phyloP scores from a whole-genome alignment of 2,113 vertebrate genomes.

The Rhabdomys dilectus region DNA sequence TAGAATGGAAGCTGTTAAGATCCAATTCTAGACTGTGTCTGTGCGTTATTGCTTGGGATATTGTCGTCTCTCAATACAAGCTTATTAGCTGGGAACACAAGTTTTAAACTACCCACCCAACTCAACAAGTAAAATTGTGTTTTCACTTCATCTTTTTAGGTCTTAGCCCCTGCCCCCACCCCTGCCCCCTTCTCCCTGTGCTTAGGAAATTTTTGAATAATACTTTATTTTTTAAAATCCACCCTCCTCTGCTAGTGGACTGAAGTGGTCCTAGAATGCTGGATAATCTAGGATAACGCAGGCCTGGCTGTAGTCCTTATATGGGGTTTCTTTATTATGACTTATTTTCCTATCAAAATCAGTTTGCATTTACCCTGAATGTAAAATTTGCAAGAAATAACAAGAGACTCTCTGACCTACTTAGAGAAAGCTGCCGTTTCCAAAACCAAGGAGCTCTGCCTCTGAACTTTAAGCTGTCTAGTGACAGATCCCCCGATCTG shows the following conservation, averaged over 20 bases:
- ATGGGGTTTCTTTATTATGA: neutral
- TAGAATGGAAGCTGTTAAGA: neutral
- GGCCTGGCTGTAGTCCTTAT: neutral
- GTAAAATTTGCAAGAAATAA: constrained; percentile 9
- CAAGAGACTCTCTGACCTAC: constrained; percentile 63
- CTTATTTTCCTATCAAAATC: neutral
- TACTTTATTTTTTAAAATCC: neutral
- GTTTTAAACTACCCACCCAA: neutral
- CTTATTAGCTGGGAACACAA: neutral
- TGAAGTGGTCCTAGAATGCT: neutral
- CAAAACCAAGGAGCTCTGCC: neutral
- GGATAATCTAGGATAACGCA: neutral
- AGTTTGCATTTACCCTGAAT: neutral
- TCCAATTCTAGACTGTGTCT: neutral
- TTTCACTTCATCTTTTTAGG: neutral
- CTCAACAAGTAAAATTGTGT: neutral
- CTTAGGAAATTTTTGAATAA: neutral
- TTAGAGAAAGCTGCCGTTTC: constrained; percentile 50
- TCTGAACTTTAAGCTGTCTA: constrained; percentile 44
- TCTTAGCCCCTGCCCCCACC: neutral
- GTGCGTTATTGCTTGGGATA: neutral
- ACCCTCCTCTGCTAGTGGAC: neutral
- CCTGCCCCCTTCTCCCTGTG: neutral
- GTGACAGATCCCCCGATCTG: neutral
- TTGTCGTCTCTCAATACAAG: constrained; percentile 3